A percentile compares a stretch with the other conserved stretches of the same genome.
These are phyloP conservation scores for Masnerella sp. DNA, from an alignment of 2,888 invertebrate species.

Conservation along the genomic window DNA sequence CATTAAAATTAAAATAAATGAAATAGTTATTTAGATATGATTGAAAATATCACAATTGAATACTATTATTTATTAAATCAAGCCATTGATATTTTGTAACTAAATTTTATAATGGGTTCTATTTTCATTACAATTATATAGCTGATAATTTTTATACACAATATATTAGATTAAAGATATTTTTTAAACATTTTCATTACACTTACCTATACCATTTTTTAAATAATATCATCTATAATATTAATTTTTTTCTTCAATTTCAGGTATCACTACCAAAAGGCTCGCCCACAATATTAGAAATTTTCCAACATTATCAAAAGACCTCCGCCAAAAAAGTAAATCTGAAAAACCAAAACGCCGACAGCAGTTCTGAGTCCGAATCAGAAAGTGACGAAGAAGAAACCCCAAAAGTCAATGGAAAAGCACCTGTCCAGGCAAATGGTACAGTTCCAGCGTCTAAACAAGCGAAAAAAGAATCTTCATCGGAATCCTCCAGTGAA, in stretches of 20 bases:
- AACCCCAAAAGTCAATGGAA: constrained; percentile 66
- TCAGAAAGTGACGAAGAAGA: constrained; percentile 69
- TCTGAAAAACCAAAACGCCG: constrained; percentile 65
- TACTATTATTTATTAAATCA: too few species aligned
- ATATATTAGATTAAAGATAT: too few species aligned
- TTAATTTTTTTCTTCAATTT: constrained; percentile 66
- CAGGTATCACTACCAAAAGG: constrained; percentile 83
- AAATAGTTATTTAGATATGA: background rate
- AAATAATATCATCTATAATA: background rate
- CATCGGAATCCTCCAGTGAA: constrained; percentile 23
- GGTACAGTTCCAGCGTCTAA: constrained; percentile 69
- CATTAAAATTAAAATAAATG: background rate
- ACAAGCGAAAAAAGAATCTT: too few species aligned
- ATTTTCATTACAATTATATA: too few species aligned
- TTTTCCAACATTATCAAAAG: constrained; percentile 81
- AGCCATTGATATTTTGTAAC: too few species aligned
- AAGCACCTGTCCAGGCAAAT: constrained; percentile 43
- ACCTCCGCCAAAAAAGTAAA: constrained; percentile 78
- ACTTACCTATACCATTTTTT: background rate
- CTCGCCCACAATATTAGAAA: constrained; percentile 82
- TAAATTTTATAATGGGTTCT: too few species aligned
- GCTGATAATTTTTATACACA: too few species aligned
- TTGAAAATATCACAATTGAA: too few species aligned
- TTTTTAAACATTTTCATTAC: too few species aligned
- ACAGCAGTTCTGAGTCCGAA: constrained; percentile 75